phyloP scores from a whole-genome alignment of 2,113 vertebrate species.

The Xerus inauris region DNA sequence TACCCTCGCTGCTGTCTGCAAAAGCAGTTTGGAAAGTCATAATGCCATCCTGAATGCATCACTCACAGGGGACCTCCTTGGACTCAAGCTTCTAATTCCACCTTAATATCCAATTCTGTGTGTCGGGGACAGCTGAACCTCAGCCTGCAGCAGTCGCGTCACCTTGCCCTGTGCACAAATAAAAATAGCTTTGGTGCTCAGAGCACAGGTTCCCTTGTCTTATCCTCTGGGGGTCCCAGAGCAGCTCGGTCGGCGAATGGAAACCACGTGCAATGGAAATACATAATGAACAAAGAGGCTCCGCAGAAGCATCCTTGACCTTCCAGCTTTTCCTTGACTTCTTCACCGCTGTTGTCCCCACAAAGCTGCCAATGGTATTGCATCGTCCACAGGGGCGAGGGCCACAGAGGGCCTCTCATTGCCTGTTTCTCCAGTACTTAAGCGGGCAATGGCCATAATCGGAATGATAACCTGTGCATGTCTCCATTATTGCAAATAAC shows the following conservation, averaged over 20 bases:
- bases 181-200: conserved; percentile 80
- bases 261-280: conserved; percentile 82
- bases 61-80: background rate
- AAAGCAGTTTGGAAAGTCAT: background rate
- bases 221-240: conserved; percentile 81
- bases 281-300: conserved; percentile 83
- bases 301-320: conserved; percentile 83
- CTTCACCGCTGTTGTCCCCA: conserved; percentile 78
- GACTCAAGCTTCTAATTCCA: conserved; percentile 54
- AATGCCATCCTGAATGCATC: background rate
- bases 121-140: background rate
- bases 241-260: conserved; percentile 70
- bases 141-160: background rate
- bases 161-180: conserved; percentile 64
- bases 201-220: conserved; percentile 78
- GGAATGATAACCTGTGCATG: conserved; percentile 76
- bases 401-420: conserved; percentile 70
- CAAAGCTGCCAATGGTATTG: conserved; percentile 77
- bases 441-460: conserved; percentile 79
- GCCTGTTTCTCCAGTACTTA: conserved; percentile 81
- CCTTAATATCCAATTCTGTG: conserved; percentile 77
- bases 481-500: conserved; percentile 72
- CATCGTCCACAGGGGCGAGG: conserved; percentile 42
- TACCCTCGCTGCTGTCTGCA: background rate
- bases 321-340: conserved; percentile 82